Base-by-base conservation (phyloP, 2,797 vertebrate species). In the Epinephelus awoara region DNA sequence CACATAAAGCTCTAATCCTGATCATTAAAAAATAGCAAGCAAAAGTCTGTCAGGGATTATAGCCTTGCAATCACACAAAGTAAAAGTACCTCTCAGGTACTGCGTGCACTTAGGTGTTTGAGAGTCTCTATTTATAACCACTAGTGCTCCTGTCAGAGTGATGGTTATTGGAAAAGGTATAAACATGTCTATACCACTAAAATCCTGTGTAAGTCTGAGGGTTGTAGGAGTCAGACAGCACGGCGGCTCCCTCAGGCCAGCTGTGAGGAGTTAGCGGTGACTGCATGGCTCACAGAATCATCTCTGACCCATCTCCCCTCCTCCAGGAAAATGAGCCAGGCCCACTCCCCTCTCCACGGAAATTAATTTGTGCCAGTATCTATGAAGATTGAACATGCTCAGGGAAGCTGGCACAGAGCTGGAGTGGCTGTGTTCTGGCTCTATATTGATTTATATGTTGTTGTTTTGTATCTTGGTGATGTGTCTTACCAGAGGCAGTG, bases 51-150 rank as follows among this genome's bases (percentile, higher is more conserved):
- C 71, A 38, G 64, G 75, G 74, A 88, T 88, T 74, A 85, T 57
- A 67, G 56, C 68, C 29, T 40, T 49, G 78, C 62, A 76, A 82
- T 65, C 72, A 54, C 2, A 76, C 40, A 80, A 71, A 34, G 49
- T 82, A 67, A 64, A 77, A 46, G 65, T 25, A 4, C 55, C 62
- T 72, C 67, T 76, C 59, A 18, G 47, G 72, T 52, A n/a, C 55
- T 55, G 54, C 34, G 61, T 50, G 47, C 69, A 62, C 73, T 63
- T 52, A 6, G 15, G 61, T 61, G 58, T 68, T 69, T 47, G 71
- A 56, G 72, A 63, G 62, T 42, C 67, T 80, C 72, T 82, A 81
- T 88, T 80, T 76, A 59, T 80, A 84, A 68, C 73, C n/a, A 54
- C 29, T 55, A 47, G 55, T 52, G 47, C 69, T 78, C 3, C 62